phyloP scores from a whole-genome alignment of 2,888 invertebrate genomes.

The Campopleginae sp. region DNA sequence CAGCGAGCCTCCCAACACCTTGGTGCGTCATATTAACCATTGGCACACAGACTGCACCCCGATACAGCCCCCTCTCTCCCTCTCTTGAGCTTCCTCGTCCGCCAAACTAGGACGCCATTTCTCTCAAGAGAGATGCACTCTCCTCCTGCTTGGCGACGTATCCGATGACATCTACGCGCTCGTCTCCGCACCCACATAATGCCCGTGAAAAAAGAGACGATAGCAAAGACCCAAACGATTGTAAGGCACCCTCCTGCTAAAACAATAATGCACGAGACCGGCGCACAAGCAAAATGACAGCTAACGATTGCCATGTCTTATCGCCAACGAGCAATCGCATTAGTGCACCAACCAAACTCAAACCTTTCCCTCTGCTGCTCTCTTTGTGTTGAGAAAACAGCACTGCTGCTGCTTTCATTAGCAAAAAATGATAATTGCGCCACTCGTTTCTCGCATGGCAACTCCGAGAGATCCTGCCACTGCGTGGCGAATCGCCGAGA shows the following conservation, averaged over 20 bases:
- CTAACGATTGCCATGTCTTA: conserved; percentile 81
- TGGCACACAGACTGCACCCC: conserved; percentile 53
- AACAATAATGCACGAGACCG: conserved; percentile 50
- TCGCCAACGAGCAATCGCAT: conserved; percentile 74
- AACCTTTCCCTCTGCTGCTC: conserved; percentile 39
- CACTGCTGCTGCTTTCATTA: conserved; percentile 82
- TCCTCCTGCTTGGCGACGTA: conserved; percentile 46
- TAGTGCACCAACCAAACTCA: conserved; percentile 77
- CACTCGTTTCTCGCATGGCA: conserved; percentile 70
- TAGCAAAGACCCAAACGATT: conserved; percentile 35
- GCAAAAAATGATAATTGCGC: conserved; percentile 81
- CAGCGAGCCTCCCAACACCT: conserved; percentile 64
- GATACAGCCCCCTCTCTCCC: conserved; percentile 47
- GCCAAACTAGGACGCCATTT: conserved; percentile 32
- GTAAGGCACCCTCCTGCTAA: conserved; percentile 19
- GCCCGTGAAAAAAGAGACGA: conserved; percentile 28
- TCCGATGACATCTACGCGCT: conserved; percentile 66
- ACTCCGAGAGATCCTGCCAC: conserved; percentile 35
- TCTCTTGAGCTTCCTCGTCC: conserved; percentile 12
- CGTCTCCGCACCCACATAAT: conserved; percentile 39
- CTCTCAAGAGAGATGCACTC: conserved; percentile 54
- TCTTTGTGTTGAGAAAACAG: conserved; percentile 77
- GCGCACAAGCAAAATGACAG: conserved; percentile 73
- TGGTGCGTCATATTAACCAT: conserved; percentile 37
- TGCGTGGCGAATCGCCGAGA: conserved; percentile 33